Evolutionary conservation across 2,888 invertebrate genomes (phyloP).

Genomic region (Rugalucina vietnamica): DNA sequence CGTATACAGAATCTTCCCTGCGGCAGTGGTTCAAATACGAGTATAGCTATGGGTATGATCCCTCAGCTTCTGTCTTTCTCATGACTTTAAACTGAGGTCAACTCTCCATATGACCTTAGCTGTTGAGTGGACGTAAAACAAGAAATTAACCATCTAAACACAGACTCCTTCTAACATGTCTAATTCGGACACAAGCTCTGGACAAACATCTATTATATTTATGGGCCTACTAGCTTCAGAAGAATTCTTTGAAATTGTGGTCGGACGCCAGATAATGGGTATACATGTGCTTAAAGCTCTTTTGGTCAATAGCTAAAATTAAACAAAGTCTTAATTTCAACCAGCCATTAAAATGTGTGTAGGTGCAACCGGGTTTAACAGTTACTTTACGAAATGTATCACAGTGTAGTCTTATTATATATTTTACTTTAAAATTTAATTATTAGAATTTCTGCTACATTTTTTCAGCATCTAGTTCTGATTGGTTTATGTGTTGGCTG

Average conservation of each 20-base stretch:
- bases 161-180: too few species aligned
- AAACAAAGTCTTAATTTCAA: not conserved
- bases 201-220: too few species aligned
- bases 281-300: not conserved
- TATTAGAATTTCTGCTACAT: not conserved
- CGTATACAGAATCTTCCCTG: not conserved
- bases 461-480: not conserved
- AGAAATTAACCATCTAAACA: too few species aligned
- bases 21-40: not conserved
- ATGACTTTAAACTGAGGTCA: too few species aligned
- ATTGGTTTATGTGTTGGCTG: not conserved
- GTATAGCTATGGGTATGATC: too few species aligned
- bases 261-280: too few species aligned
- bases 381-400: not conserved
- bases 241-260: too few species aligned
- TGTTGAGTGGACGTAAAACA: too few species aligned
- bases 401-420: not conserved
- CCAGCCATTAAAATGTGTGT: not conserved
- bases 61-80: too few species aligned
- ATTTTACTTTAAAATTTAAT: not conserved
- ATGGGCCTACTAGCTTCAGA: too few species aligned
- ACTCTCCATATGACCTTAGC: too few species aligned
- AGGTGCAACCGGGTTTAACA: not conserved
- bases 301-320: not conserved
- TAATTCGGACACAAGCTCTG: too few species aligned